Conservation (phyloP, 2,888 invertebrate genomes). For the Perizoma flavofasciatum region DNA sequence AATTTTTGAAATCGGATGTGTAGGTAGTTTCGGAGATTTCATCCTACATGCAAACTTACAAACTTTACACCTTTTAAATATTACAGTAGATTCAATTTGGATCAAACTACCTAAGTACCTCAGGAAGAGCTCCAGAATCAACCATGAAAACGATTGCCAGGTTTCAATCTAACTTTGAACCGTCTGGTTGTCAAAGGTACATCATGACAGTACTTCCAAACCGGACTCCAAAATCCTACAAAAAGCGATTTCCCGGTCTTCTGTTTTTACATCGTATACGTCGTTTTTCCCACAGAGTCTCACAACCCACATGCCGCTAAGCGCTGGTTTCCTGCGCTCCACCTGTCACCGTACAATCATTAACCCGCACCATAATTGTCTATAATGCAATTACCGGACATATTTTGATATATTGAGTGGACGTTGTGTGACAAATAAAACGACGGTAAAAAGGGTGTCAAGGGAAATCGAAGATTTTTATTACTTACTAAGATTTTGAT, state of each 20-base stretch:
- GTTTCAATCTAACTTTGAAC: too few relatives aligned
- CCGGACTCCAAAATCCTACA: slow-evolving; percentile 28
- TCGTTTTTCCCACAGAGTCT: slow-evolving; percentile 29
- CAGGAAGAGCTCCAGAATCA: too few relatives aligned
- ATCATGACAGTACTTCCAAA: slow-evolving; percentile 10
- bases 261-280: slow-evolving; percentile 23
- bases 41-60: too few relatives aligned
- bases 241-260: slow-evolving; percentile 29
- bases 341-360: slow-evolving; percentile 28
- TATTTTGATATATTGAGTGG: slow-evolving; percentile 27
- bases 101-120: too few relatives aligned
- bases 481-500: background rate
- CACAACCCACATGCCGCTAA: slow-evolving; percentile 24
- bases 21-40: too few relatives aligned
- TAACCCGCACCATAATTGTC: slow-evolving; percentile 27
- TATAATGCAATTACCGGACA: slow-evolving; percentile 30
- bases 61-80: too few relatives aligned
- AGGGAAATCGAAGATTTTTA: slow-evolving; percentile 9
- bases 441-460: slow-evolving; percentile 21
- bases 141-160: too few relatives aligned
- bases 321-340: slow-evolving; percentile 29
- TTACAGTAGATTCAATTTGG: too few relatives aligned
- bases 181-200: background rate
- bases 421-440: slow-evolving; percentile 27
- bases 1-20: too few relatives aligned